These are phyloP conservation scores for Drosophila eohydei DNA, from an alignment of 2,888 invertebrate species.

Conservation along the genomic window DNA sequence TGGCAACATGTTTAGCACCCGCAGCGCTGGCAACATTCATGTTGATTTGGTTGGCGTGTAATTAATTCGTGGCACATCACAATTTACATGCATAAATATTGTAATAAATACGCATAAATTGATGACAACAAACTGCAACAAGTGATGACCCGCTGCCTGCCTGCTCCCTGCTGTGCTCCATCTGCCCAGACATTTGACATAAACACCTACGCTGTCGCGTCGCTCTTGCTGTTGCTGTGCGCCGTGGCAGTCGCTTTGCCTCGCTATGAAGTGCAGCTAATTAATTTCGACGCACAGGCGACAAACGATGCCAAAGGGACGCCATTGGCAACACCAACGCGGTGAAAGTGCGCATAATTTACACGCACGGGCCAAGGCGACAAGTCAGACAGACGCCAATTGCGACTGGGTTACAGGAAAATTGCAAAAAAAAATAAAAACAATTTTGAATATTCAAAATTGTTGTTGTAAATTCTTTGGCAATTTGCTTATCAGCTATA, in stretches of 20 bases:
- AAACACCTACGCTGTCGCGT: conserved; percentile 62
- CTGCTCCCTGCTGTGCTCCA: conserved; percentile 25
- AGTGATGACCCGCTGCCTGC: conserved; percentile 32
- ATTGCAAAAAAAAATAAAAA: conserved; percentile 14
- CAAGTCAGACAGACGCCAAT: conserved; percentile 9
- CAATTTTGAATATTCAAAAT: conserved; percentile 50
- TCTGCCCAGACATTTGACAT: conserved; percentile 48
- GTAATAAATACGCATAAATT: conserved; percentile 69
- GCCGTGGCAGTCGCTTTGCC: neutral
- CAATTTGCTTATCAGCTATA: conserved; percentile 72
- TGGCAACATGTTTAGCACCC: conserved; percentile 58
- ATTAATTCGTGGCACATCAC: conserved; percentile 67
- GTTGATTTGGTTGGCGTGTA: conserved; percentile 69
- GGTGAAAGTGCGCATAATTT: conserved; percentile 78
- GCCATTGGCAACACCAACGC: conserved; percentile 44
- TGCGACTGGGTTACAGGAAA: conserved; percentile 4
- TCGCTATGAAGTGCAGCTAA: conserved; percentile 59
- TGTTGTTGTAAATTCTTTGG: conserved; percentile 60
- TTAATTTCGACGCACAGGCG: conserved; percentile 68
- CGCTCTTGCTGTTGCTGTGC: neutral
- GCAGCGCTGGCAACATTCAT: conserved; percentile 68
- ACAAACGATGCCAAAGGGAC: conserved; percentile 53
- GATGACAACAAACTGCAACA: conserved; percentile 62
- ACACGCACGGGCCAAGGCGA: conserved; percentile 63
- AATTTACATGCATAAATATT: conserved; percentile 58